Evolutionary conservation across 2,888 invertebrate species (phyloP).

Genomic region (Euclidia mi): DNA sequence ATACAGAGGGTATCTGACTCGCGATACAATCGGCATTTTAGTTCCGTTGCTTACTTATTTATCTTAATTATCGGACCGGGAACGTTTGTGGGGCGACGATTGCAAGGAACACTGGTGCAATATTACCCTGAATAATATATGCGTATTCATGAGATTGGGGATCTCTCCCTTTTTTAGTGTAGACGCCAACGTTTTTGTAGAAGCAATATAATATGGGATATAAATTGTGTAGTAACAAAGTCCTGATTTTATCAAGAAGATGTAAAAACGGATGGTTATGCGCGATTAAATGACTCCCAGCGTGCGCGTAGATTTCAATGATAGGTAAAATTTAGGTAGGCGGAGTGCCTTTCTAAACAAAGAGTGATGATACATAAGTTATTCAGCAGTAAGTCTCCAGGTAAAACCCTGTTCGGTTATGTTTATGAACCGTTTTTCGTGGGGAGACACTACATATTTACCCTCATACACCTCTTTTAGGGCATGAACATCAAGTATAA

Average conservation of each 20-base stretch:
- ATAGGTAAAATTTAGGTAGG: constrained; percentile 17
- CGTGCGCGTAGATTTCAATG: constrained; percentile 17
- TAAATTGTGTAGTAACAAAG: background rate
- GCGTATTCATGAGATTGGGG: constrained; percentile 38
- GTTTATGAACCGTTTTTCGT: constrained; percentile 21
- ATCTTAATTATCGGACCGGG: constrained; percentile 53
- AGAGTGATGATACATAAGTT: constrained; percentile 47
- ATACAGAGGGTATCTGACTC: constrained; percentile 61
- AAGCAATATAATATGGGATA: constrained; percentile 7
- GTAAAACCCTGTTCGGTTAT: constrained; percentile 28
- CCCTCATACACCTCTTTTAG: background rate
- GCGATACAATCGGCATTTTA: constrained; percentile 56
- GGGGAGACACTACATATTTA: constrained; percentile 11
- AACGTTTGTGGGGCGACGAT: constrained; percentile 52
- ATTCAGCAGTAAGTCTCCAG: constrained; percentile 32
- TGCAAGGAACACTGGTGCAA: constrained; percentile 42
- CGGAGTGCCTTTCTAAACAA: constrained; percentile 30
- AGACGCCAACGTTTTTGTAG: background rate
- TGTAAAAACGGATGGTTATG: constrained; percentile 22
- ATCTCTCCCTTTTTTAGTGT: constrained; percentile 21
- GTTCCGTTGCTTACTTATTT: constrained; percentile 50
- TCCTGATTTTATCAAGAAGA: constrained; percentile 2
- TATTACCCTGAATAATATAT: constrained; percentile 43
- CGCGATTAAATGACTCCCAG: constrained; percentile 23
- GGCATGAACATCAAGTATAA: background rate